Evolutionary conservation across 1,140 invertebrate genomes (phyloP).

Genomic region (Polyergus mexicanus): DNA sequence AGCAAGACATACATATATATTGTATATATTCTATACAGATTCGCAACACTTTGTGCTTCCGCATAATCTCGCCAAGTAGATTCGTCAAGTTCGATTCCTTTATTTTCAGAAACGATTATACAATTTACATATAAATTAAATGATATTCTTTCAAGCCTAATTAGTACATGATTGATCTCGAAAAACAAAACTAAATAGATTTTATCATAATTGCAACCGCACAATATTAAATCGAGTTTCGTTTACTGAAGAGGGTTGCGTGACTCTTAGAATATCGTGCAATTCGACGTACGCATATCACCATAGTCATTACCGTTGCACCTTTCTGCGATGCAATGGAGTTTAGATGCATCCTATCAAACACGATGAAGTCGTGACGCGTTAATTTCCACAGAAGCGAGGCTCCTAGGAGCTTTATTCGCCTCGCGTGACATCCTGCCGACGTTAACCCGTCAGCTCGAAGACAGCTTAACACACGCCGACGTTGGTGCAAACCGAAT

Average conservation of each 20-base stretch:
- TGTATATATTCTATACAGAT: no score
- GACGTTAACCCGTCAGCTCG: constrained; percentile 72
- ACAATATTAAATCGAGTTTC: not conserved
- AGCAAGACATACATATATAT: not conserved
- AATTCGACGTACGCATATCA: constrained; percentile 25
- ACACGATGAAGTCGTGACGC: constrained; percentile 77
- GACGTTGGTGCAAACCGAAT: constrained; percentile 59
- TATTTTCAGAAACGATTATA: no score
- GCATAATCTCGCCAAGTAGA: no score
- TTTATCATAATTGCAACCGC: constrained; percentile 20
- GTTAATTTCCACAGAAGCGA: constrained; percentile 77
- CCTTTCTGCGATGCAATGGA: constrained; percentile 47
- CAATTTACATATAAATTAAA: no score
- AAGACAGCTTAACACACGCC: constrained; percentile 71
- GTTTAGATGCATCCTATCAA: constrained; percentile 73
- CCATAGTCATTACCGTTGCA: constrained; percentile 15
- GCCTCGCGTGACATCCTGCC: constrained; percentile 77
- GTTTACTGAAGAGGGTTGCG: constrained; percentile 35
- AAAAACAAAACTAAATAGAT: not conserved
- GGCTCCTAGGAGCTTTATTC: constrained; percentile 66
- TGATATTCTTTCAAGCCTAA: no score
- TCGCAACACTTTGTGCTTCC: no score
- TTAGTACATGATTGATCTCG: no score
- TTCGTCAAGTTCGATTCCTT: no score
- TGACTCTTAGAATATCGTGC: constrained; percentile 56